Evolutionary conservation across 1,140 invertebrate genomes (phyloP), one percentile per base, ranked within the genome.

Genomic region (Drosophila navojoa): DNA sequence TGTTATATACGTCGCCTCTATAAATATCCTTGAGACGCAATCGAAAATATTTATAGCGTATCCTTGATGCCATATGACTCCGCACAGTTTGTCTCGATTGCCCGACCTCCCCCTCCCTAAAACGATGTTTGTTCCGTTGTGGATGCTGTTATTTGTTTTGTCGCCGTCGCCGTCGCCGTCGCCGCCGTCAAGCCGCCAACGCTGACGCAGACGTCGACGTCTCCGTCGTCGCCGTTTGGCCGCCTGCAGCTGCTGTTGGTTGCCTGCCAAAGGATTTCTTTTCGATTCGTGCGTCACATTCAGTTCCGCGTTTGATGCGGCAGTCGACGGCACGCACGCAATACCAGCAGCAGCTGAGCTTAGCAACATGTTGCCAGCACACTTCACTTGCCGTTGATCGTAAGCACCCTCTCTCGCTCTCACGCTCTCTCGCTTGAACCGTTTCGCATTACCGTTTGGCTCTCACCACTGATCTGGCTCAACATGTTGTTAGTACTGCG

Each of bases 131-230:
- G 82, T 79, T 32, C 76, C 45, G 32, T 71, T 67, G 61, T 67
- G 79, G 79, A 89, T 75, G 79, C 71, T 75, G 79, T 84, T 89
- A 84, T 89, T 89, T 89, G 85, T 89, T 89, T 89, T 84, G 84
- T 89, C 84, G 79, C 82, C 70, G 70, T 16, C 52, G 72, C 16
- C 22, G 70, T 16, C 45, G 72, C 16, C 22, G 70, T 16, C 52
- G 72, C 16, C 22, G 62, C 16, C 62, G 59, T 16, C 15, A 68
- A 60, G 62, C 16, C 62, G 67, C 15, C 15, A 68, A 60, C 57
- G 54, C 53, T 35, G 62, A 49, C 58, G 59, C n/a, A 25, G 29
- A 19, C 60, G 50, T 10, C 44, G 44, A 25, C 72, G 67, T 50
- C 59, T 66, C 61, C 49, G 75, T 19, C 35, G 53, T 5, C 32